These are phyloP conservation scores for Sminthurides aquaticus DNA, from an alignment of 2,888 invertebrate species.

Conservation along the genomic window DNA sequence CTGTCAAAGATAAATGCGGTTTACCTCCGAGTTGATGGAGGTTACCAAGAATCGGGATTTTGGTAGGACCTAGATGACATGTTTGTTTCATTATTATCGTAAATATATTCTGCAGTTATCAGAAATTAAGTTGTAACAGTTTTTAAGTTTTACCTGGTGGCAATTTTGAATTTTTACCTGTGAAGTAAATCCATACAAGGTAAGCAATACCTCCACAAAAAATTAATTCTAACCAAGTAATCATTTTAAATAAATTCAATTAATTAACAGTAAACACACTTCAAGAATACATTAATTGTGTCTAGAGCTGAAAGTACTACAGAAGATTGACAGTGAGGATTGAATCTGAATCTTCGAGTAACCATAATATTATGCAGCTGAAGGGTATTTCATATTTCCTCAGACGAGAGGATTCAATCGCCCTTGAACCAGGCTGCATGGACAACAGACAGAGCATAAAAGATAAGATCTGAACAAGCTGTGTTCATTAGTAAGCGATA, in stretches of 20 bases:
- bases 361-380: too few relatives aligned
- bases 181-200: not conserved
- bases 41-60: slow-evolving; percentile 15
- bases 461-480: too few relatives aligned
- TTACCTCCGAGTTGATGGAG: slow-evolving; percentile 12
- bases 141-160: not conserved
- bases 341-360: too few relatives aligned
- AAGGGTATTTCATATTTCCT: too few relatives aligned
- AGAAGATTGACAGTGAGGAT: too few relatives aligned
- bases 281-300: too few relatives aligned
- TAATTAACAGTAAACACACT: not conserved
- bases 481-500: too few relatives aligned
- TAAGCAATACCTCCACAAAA: not conserved
- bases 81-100: not conserved
- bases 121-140: not conserved
- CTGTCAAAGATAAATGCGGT: slow-evolving; percentile 6
- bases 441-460: too few relatives aligned
- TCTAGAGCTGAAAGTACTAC: too few relatives aligned
- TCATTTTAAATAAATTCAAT: not conserved
- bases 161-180: not conserved
- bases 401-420: too few relatives aligned
- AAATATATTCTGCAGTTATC: not conserved
- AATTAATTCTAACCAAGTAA: not conserved
- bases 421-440: too few relatives aligned
- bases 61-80: slow-evolving; percentile 11